Conservation (phyloP, 2,797 vertebrate species). For the Peromyscus aztecus region DNA sequence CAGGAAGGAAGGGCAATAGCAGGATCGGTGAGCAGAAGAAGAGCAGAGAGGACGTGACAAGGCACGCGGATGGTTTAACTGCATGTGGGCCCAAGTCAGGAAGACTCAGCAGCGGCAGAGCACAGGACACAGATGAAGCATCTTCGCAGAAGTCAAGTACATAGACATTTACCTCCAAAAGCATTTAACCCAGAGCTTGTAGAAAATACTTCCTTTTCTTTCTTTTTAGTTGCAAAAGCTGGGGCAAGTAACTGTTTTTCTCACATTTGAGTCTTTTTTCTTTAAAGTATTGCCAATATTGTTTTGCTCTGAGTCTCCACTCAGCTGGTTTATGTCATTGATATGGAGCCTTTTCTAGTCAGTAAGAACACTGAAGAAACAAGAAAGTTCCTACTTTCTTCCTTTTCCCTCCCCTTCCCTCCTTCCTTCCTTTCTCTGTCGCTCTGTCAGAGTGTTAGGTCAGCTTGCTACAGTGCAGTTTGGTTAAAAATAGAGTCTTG, state of each 20-base stretch:
- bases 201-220: not conserved
- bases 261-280: constrained; percentile 20
- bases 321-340: not conserved
- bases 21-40: not conserved
- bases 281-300: constrained; percentile 18
- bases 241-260: not conserved
- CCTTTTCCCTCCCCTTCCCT: too few species aligned
- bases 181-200: constrained; percentile 14
- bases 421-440: constrained; percentile 19
- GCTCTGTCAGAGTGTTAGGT: constrained; percentile 77
- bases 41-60: not conserved
- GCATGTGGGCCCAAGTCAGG: not conserved
- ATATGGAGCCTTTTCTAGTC: constrained; percentile 16
- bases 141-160: not conserved
- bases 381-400: constrained; percentile 16
- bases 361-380: constrained; percentile 52
- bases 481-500: constrained; percentile 81
- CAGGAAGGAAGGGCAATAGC: not conserved
- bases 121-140: not conserved
- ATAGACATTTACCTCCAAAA: not conserved
- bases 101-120: not conserved
- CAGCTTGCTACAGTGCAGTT: constrained; percentile 71
- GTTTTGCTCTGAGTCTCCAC: constrained; percentile 42
- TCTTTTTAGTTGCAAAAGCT: constrained; percentile 24
- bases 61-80: not conserved